Percentiles rank a stretch among this genome's conserved stretches.
Evolutionary conservation across 1,140 invertebrate species (phyloP).

Genomic region (Hylyphantes graminicola): DNA sequence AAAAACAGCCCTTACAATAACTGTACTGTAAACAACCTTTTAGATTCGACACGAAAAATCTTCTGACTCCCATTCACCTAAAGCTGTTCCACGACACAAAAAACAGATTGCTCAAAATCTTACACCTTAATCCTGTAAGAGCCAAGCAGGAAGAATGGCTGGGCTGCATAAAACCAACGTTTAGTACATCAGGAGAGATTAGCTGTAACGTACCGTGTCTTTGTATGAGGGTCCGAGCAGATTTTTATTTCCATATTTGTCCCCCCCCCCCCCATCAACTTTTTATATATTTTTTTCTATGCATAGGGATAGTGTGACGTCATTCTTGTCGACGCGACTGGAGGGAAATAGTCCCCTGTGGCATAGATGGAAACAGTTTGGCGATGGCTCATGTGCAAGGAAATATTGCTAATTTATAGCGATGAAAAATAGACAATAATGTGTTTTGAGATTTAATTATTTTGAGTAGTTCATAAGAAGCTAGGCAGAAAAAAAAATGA

Average conservation of each 20-base stretch:
- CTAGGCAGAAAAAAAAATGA: no score
- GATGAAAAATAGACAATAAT: no score
- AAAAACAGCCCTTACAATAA: slow-evolving; percentile 22
- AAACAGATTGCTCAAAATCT: slow-evolving; percentile 3
- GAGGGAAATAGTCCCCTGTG: no score
- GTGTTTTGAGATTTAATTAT: no score
- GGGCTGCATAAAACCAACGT: slow-evolving; percentile 29
- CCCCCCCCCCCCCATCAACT: background rate
- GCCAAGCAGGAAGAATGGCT: background rate
- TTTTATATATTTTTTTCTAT: no score
- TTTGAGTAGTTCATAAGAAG: no score
- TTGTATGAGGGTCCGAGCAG: slow-evolving; percentile 8
- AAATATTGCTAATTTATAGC: no score
- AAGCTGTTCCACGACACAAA: background rate
- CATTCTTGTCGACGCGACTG: no score
- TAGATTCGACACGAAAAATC: slow-evolving; percentile 13
- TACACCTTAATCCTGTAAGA: background rate
- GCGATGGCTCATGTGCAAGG: no score
- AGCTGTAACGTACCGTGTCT: slow-evolving; percentile 41
- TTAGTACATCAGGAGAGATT: slow-evolving; percentile 50
- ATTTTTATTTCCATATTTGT: slow-evolving; percentile 38
- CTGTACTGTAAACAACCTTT: slow-evolving; percentile 24
- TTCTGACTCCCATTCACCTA: background rate
- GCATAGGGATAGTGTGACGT: no score
- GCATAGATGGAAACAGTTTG: no score